A percentile compares a stretch with the other conserved stretches of the same genome.
Conservation (phyloP, 1,140 invertebrate genomes). For the Sycobia sp. region DNA sequence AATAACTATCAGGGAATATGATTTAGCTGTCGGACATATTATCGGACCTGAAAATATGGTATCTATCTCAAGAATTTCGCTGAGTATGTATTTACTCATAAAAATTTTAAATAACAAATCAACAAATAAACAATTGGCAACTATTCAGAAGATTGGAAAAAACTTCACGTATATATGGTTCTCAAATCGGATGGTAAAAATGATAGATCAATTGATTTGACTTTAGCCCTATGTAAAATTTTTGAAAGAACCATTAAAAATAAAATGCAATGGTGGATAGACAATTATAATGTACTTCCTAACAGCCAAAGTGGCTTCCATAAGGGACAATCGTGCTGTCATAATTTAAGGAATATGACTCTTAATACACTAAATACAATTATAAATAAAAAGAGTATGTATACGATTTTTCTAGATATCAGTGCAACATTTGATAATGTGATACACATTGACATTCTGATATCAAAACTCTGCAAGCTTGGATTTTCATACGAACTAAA, state of each 20-base stretch:
- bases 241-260: too few relatives aligned
- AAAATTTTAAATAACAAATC: too few relatives aligned
- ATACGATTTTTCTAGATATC: conserved; percentile 5
- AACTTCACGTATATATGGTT: too few relatives aligned
- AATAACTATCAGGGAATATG: too few relatives aligned
- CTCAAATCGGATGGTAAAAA: conserved; percentile 20
- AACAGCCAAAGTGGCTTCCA: conserved; percentile 2
- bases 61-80: too few relatives aligned
- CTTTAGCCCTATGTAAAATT: too few relatives aligned
- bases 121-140: too few relatives aligned
- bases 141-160: too few relatives aligned
- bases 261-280: conserved; percentile 3
- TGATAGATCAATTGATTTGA: conserved; percentile 33
- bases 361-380: neutral
- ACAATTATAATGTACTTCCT: neutral
- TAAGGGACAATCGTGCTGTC: neutral
- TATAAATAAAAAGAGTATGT: neutral
- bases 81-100: too few relatives aligned
- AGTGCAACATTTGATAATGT: conserved; percentile 6
- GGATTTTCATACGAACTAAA: neutral
- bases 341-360: neutral
- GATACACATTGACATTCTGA: neutral
- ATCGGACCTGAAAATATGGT: too few relatives aligned
- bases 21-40: too few relatives aligned
- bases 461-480: neutral